Percentiles rank a stretch among this genome's conserved stretches.
phyloP scores from a whole-genome alignment of 2,888 invertebrate genomes.

The Dryococelus australis region DNA sequence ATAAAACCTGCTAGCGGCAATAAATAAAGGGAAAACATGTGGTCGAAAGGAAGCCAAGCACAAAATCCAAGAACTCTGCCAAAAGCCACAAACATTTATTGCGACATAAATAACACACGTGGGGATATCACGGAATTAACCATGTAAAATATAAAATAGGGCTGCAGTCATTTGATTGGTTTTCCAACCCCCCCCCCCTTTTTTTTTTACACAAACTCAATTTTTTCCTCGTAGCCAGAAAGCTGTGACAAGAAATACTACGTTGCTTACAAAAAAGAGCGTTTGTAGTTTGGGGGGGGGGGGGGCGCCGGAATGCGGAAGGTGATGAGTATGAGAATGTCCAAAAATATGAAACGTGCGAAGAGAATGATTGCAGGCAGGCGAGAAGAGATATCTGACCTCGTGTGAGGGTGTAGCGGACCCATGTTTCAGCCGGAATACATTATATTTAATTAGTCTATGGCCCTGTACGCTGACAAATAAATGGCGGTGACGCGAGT shows the following conservation, averaged over 20 bases:
- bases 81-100: slow-evolving; percentile 1
- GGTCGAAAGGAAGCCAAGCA: not conserved
- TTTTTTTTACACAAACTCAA: too few species aligned
- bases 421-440: slow-evolving; percentile 9
- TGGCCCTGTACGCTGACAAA: not conserved
- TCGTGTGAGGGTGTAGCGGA: not conserved
- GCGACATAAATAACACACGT: not conserved
- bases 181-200: not conserved
- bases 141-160: not conserved
- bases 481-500: slow-evolving; percentile 1
- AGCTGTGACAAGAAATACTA: not conserved
- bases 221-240: not conserved
- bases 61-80: not conserved
- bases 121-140: slow-evolving; percentile 3
- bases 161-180: not conserved
- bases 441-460: slow-evolving; percentile 9
- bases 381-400: not conserved
- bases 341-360: not conserved
- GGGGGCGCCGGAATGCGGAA: not conserved
- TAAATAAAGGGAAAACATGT: not conserved
- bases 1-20: not conserved
- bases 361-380: not conserved
- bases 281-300: not conserved
- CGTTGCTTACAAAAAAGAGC: not conserved
- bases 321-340: not conserved